Evolutionary conservation across 2,888 invertebrate genomes (phyloP), one percentile per base, ranked within the genome.

Genomic region (Cephus pulcher): DNA sequence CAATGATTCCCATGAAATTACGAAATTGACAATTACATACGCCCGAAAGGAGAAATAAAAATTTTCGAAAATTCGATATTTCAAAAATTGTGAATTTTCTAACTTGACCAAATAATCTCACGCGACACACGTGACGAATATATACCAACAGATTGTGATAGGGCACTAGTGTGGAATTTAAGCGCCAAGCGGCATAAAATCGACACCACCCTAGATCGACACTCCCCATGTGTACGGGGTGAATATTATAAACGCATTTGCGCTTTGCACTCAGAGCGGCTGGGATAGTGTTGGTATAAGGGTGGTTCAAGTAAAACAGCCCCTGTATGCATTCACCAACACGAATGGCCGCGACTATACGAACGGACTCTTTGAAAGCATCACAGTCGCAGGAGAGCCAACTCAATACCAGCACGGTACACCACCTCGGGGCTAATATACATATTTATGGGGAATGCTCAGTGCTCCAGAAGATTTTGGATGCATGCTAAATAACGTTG

Each of bases 161-260:
- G 23, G 23, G 56, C 68, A 35, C 75, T 76, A 71, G 75, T 75
- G 77, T 78, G 78, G 78, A 82, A 80, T 77, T 78, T 80, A 69
- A 73, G 77, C 75, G 73, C 76, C 78, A 76, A 80, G 78, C 74
- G 76, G 80, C 80, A 79, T 78, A 84, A 81, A 84, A 86, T 87
- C 83, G 81, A 78, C 82, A 78, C 79, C 79, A 78, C 80, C 81
- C 78, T 78, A 76, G 76, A 78, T 78, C 73, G 78, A 32, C 79
- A 83, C 79, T 79, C 83, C 78, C 82, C 85, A 86, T 86, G 84
- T 86, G 87, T 85, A 84, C 84, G 82, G 88, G 88, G 88, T 88
- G 88, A 89, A 89, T 89, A 89, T 89, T 88, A 88, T 89, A 89
- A 89, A 89, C 88, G 88, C 88, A 85, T 85, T 85, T 85, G 81